A percentile compares a stretch with the other conserved stretches of the same genome.
These are phyloP conservation scores for Aurelia coerulea DNA, from an alignment of 30 jellyfish, hydroid and myxozoan genomes.

Conservation along the genomic window DNA sequence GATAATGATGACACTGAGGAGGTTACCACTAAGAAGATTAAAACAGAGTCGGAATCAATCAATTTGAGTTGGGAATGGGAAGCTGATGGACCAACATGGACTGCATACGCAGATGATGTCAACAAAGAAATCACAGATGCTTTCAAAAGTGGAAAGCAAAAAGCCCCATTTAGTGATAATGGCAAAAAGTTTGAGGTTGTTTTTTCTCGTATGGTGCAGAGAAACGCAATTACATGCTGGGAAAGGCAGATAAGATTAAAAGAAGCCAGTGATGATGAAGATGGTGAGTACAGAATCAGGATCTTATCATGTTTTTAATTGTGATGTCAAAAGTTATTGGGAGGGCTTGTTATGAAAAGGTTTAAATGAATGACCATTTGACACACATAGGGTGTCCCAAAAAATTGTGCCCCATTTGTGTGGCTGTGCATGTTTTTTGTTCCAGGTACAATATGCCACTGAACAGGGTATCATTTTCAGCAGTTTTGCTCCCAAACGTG, in stretches of 20 bases:
- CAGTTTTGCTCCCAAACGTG: too few relatives aligned
- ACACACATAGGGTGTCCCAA: too few relatives aligned
- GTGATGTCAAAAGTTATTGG: too few relatives aligned
- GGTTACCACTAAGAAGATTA: not conserved
- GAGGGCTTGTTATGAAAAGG: too few relatives aligned
- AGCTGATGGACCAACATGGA: conserved; percentile 81
- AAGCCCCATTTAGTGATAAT: conserved; percentile 32
- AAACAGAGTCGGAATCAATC: not conserved
- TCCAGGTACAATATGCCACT: too few relatives aligned
- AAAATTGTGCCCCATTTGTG: too few relatives aligned
- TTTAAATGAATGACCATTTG: too few relatives aligned
- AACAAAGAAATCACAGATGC: conserved; percentile 57
- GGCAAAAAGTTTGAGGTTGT: conserved; percentile 76
- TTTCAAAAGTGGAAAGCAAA: conserved; percentile 57
- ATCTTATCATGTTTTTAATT: too few relatives aligned
- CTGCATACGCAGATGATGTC: conserved; percentile 36
- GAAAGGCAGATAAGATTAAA: conserved; percentile 79
- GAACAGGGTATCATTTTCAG: too few relatives aligned
- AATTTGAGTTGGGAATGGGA: conserved; percentile 85
- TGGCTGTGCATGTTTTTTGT: too few relatives aligned
- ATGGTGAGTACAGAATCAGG: not conserved
- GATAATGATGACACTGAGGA: not conserved
- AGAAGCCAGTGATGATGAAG: conserved; percentile 25
- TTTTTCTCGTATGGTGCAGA: conserved; percentile 89
- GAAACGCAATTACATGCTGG: conserved; percentile 79